A percentile compares a stretch with the other conserved stretches of the same genome.
Conservation (phyloP, 2,797 vertebrate species). For the Dendrocincla tyrannina region DNA sequence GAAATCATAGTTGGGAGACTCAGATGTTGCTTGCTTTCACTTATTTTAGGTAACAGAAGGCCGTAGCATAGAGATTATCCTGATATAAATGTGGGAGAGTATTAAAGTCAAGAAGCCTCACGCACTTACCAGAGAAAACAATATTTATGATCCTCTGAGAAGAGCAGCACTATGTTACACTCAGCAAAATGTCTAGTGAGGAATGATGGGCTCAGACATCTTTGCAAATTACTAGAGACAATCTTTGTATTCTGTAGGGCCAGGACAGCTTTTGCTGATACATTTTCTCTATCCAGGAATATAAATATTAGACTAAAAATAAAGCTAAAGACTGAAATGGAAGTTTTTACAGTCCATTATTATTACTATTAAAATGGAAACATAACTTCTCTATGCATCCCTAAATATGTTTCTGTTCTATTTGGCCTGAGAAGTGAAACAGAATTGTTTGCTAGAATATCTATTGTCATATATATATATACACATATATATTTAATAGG, state of each 20-base stretch:
- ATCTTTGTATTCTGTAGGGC: background rate
- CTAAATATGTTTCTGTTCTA: background rate
- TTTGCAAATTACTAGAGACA: background rate
- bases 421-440: background rate
- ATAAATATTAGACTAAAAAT: background rate
- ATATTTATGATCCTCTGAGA: background rate
- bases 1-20: background rate
- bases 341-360: background rate
- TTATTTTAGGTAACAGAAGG: background rate
- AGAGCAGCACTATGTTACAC: background rate
- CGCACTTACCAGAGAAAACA: background rate
- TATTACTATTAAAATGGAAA: background rate
- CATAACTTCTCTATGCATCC: background rate
- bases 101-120: background rate
- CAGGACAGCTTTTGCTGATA: background rate
- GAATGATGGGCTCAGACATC: background rate
- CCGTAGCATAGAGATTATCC: background rate
- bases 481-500: background rate
- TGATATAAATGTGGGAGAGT: background rate
- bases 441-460: background rate
- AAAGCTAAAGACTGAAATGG: background rate
- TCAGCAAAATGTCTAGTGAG: background rate
- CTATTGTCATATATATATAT: background rate
- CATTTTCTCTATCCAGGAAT: background rate
- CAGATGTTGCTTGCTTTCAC: background rate